Conservation (phyloP, 1,140 invertebrate genomes). For the Pygmarrhopalites habei region DNA sequence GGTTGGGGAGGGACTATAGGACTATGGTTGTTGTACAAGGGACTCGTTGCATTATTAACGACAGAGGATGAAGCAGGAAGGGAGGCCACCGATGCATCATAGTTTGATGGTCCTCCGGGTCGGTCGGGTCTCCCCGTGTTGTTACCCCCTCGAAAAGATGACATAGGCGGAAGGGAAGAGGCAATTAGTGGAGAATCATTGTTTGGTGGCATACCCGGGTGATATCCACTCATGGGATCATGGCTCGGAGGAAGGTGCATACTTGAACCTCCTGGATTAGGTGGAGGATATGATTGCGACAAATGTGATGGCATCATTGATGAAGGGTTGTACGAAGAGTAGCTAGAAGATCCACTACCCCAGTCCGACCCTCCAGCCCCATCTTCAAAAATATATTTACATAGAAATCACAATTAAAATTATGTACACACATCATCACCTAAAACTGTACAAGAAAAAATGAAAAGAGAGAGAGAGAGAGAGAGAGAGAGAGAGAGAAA, state of each 20-base stretch:
- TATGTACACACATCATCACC: too few relatives aligned
- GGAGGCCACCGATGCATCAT: slow-evolving; percentile 47
- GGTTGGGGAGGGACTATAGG: slow-evolving; percentile 43
- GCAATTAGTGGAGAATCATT: slow-evolving; percentile 52
- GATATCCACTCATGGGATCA: slow-evolving; percentile 38
- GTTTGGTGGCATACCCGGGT: slow-evolving; percentile 50
- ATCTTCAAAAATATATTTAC: too few relatives aligned
- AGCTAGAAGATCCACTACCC: slow-evolving; percentile 43
- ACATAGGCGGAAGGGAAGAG: slow-evolving; percentile 84
- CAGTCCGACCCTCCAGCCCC: slow-evolving; percentile 47
- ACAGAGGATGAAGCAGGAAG: slow-evolving; percentile 47
- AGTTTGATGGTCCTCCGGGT: slow-evolving; percentile 49
- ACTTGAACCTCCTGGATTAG: slow-evolving; percentile 30
- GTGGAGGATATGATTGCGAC: slow-evolving; percentile 37
- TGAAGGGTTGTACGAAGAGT: slow-evolving; percentile 39
- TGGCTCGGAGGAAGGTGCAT: slow-evolving; percentile 48
- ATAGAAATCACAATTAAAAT: too few relatives aligned
- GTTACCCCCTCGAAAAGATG: slow-evolving; percentile 69
- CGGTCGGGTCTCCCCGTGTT: too few relatives aligned
- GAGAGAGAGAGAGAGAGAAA: too few relatives aligned
- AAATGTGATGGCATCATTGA: slow-evolving; percentile 44
- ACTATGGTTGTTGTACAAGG: slow-evolving; percentile 46
- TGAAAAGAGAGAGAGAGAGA: too few relatives aligned
- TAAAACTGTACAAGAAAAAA: too few relatives aligned
- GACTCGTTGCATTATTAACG: slow-evolving; percentile 47